Percentiles rank a stretch among this genome's conserved stretches.
Conservation (phyloP, 1,140 invertebrate species). For the Formica exsecta region DNA sequence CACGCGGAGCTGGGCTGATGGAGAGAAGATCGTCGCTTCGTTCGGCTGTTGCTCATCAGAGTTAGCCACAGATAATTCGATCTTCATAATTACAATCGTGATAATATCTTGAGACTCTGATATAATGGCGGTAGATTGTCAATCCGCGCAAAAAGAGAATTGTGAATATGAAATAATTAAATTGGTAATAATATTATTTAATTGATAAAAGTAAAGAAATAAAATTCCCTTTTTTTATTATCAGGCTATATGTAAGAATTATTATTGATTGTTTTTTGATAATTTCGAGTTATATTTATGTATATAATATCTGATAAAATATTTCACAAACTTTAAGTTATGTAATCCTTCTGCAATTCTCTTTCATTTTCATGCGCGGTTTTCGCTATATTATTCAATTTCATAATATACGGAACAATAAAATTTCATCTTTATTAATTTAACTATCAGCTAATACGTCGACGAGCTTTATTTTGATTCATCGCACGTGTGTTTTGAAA, state of each 20-base stretch:
- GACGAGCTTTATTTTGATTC: neutral
- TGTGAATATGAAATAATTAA: neutral
- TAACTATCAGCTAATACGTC: neutral
- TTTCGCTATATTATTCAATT: neutral
- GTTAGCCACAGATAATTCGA: neutral
- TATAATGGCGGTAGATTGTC: neutral
- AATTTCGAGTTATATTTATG: neutral
- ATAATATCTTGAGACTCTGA: neutral
- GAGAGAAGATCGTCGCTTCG: constrained; percentile 3
- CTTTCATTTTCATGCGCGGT: neutral
- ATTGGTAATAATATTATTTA: neutral
- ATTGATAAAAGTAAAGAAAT: neutral
- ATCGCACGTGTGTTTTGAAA: neutral
- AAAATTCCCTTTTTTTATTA: neutral
- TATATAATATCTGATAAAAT: neutral
- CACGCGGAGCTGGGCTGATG: constrained; percentile 44
- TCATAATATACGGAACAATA: neutral
- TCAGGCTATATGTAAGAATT: neutral
- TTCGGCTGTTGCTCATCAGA: neutral
- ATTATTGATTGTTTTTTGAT: constrained; percentile 26
- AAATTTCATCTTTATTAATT: neutral
- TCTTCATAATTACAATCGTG: constrained; percentile 1
- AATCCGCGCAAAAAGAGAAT: neutral
- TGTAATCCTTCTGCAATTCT: neutral
- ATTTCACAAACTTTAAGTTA: neutral